phyloP scores from a whole-genome alignment of 2,113 vertebrate species.

The Malurus elegans region DNA sequence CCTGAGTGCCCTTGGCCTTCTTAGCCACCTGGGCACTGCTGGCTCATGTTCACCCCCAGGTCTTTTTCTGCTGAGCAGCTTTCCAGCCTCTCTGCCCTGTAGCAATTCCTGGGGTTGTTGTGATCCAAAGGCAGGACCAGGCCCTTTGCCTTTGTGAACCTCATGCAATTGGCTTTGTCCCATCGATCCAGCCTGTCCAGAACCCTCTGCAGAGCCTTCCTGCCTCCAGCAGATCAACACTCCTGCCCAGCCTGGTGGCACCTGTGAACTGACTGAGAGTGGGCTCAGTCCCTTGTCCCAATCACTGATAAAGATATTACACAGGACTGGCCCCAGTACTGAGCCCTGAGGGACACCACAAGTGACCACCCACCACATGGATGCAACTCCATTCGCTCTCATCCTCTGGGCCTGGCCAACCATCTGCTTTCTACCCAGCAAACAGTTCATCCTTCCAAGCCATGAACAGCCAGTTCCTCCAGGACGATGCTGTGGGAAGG shows the following conservation, averaged over 20 bases:
- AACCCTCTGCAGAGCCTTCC: neutral
- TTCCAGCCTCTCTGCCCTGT: neutral
- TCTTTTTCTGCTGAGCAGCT: neutral
- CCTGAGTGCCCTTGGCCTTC: neutral
- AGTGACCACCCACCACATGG: neutral
- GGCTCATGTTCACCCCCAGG: neutral
- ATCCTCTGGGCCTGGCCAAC: neutral
- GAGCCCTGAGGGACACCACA: neutral
- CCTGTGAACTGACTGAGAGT: neutral
- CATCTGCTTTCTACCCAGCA: neutral
- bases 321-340: neutral
- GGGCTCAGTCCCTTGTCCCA: neutral
- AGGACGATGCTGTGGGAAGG: neutral
- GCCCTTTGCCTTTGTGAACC: neutral
- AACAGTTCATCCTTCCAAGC: neutral
- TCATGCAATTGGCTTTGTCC: neutral
- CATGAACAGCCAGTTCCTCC: neutral
- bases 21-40: neutral
- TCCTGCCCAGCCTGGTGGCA: neutral
- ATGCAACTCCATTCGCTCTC: neutral
- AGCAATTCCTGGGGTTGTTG: accelerated
- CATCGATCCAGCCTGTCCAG: neutral
- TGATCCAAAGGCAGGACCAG: neutral
- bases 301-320: neutral
- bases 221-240: neutral